Evolutionary conservation across 2,888 invertebrate species (phyloP).

Genomic region (Pollenia labialis): DNA sequence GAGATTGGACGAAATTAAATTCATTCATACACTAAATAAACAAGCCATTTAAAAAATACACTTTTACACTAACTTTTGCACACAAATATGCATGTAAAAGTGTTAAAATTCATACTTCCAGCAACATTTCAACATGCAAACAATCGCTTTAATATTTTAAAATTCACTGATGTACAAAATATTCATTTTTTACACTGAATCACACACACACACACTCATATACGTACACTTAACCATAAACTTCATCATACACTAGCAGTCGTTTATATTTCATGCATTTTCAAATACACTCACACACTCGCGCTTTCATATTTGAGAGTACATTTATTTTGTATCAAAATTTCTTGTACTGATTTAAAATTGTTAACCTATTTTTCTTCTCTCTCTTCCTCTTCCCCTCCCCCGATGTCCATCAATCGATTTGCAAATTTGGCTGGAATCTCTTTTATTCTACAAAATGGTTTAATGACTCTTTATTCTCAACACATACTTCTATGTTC

Average conservation of each 20-base stretch:
- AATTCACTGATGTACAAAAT: slow-evolving; percentile 48
- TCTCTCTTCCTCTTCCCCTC: neutral
- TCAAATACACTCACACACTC: neutral
- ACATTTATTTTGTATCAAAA: slow-evolving; percentile 45
- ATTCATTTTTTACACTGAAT: slow-evolving; percentile 23
- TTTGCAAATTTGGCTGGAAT: slow-evolving; percentile 33
- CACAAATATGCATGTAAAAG: neutral
- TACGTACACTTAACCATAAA: neutral
- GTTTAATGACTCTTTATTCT: slow-evolving; percentile 40
- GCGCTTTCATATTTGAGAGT: neutral
- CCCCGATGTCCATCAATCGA: slow-evolving; percentile 3
- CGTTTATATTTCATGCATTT: slow-evolving; percentile 11
- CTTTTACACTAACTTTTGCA: neutral
- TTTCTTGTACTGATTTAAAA: slow-evolving; percentile 50
- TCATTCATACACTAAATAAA: slow-evolving; percentile 60
- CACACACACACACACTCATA: neutral
- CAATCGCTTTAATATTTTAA: slow-evolving; percentile 10
- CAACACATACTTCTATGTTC: slow-evolving; percentile 36
- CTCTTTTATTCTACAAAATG: slow-evolving; percentile 31
- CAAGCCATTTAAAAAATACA: slow-evolving; percentile 50
- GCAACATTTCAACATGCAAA: slow-evolving; percentile 9
- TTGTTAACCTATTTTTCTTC: slow-evolving; percentile 16
- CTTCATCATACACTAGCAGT: neutral
- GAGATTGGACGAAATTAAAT: slow-evolving; percentile 8
- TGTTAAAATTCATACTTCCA: neutral